A percentile compares a stretch with the other conserved stretches of the same genome.
These are phyloP conservation scores for Galagoides demidoff DNA, from an alignment of 2,797 vertebrate species.

Conservation along the genomic window DNA sequence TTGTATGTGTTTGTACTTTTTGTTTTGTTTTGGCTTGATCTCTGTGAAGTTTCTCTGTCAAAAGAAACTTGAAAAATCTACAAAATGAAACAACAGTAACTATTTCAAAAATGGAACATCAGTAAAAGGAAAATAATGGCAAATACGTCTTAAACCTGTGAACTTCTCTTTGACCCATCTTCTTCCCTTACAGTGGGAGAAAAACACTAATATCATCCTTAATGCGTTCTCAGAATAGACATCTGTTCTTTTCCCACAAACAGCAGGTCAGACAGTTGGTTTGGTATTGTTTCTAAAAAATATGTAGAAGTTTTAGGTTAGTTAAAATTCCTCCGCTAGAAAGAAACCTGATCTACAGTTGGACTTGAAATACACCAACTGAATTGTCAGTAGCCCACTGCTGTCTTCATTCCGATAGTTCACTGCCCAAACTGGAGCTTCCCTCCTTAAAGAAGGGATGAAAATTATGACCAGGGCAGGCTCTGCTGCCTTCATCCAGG, in stretches of 20 bases:
- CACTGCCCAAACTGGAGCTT: not conserved
- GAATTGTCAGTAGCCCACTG: not conserved
- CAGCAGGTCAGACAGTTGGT: conserved; percentile 63
- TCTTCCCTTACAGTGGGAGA: conserved; percentile 5
- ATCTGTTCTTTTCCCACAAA: conserved; percentile 69
- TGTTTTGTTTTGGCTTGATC: conserved; percentile 61
- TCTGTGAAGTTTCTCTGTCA: conserved; percentile 46
- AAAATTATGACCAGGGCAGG: conserved; percentile 40
- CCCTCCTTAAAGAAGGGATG: conserved; percentile 29
- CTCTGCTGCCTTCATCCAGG: not conserved
- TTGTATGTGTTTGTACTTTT: conserved; percentile 49
- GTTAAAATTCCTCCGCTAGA: not conserved
- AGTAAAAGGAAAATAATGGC: not conserved
- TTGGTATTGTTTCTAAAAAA: conserved; percentile 53
- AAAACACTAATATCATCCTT: conserved; percentile 52
- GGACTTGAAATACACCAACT: not conserved
- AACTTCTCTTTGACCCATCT: conserved; percentile 37
- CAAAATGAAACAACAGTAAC: conserved; percentile 42
- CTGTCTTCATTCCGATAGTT: conserved; percentile 35
- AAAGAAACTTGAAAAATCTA: conserved; percentile 62
- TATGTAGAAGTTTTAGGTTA: conserved; percentile 54
- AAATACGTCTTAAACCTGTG: not conserved
- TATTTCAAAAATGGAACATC: conserved; percentile 25
- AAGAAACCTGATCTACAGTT: conserved; percentile 43
- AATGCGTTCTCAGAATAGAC: conserved; percentile 62